These are phyloP conservation scores for Nothoprocta pentlandii DNA, from an alignment of 2,113 vertebrate species.

Conservation along the genomic window DNA sequence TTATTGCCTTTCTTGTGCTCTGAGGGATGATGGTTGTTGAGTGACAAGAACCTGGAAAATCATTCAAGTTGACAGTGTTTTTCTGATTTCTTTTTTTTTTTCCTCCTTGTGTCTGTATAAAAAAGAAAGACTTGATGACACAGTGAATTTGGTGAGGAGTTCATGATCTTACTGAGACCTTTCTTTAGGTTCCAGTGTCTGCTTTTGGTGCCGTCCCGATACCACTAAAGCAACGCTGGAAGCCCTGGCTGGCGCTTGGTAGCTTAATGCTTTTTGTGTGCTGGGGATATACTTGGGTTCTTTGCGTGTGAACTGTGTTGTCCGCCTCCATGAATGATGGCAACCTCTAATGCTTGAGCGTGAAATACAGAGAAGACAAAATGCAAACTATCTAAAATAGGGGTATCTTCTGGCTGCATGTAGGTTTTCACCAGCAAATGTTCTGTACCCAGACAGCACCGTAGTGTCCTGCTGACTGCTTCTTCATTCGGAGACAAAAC, in stretches of 20 bases:
- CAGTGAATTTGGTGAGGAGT: neutral
- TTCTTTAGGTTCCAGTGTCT: neutral
- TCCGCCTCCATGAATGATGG: no score
- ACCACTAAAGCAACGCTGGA: rapidly evolving
- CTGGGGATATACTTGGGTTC: neutral
- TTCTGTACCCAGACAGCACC: neutral
- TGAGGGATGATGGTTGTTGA: constrained; percentile 70
- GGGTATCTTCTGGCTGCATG: neutral
- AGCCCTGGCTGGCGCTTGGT: neutral
- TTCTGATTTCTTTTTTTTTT: constrained; percentile 62
- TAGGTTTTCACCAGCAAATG: rapidly evolving
- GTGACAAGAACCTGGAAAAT: constrained; percentile 65
- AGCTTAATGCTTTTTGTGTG: neutral
- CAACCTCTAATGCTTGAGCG: neutral
- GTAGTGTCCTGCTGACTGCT: neutral
- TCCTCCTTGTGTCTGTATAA: constrained; percentile 22
- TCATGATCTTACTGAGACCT: neutral
- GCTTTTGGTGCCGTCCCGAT: no score
- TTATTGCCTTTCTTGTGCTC: constrained; percentile 62
- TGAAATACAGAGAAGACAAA: neutral
- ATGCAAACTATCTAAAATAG: neutral
- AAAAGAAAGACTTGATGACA: neutral
- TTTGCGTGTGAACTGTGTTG: neutral
- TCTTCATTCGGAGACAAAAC: neutral
- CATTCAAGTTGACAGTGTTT: constrained; percentile 62